Evolutionary conservation across 2,797 vertebrate species (phyloP).

Genomic region (Monodelphis domestica): DNA sequence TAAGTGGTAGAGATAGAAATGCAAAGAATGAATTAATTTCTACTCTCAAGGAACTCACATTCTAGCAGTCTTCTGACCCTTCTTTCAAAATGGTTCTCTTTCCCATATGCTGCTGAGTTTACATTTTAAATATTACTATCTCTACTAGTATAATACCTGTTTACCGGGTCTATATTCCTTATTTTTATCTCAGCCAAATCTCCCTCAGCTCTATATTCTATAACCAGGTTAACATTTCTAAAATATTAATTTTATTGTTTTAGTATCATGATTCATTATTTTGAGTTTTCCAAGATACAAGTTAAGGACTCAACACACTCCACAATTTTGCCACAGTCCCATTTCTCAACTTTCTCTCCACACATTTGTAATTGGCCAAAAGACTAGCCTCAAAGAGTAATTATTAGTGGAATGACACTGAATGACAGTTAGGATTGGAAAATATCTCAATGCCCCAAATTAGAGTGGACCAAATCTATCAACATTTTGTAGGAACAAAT

Average conservation of each 20-base stretch:
- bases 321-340: accelerated
- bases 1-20: neutral
- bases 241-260: neutral
- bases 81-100: neutral
- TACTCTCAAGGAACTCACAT: neutral
- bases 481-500: neutral
- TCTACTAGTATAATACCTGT: neutral
- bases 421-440: neutral
- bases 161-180: neutral
- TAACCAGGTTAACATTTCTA: neutral
- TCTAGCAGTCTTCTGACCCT: neutral
- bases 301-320: neutral
- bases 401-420: neutral
- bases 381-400: neutral
- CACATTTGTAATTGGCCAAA: neutral
- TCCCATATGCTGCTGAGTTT: neutral
- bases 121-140: neutral
- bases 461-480: neutral
- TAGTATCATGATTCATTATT: neutral
- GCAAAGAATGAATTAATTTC: neutral
- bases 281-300: neutral
- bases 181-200: neutral
- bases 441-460: neutral
- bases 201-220: neutral
- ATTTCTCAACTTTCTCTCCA: neutral